These are phyloP conservation scores for Caenorhabditis sp. DNA, from an alignment of 2,888 invertebrate species.

Conservation along the genomic window DNA sequence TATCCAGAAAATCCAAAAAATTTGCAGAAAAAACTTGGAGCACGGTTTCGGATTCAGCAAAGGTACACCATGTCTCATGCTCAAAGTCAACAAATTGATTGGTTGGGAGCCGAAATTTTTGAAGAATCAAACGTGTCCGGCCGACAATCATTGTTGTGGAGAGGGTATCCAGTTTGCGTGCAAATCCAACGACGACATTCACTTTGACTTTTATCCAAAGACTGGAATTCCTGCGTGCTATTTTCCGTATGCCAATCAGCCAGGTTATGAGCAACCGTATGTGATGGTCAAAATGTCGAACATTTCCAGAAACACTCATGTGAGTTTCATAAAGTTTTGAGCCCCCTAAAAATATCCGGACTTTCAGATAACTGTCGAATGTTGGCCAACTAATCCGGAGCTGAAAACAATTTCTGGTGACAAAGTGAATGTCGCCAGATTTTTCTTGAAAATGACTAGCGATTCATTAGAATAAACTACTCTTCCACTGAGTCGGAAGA, in stretches of 20 bases:
- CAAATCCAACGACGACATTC: constrained; percentile 10
- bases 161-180: constrained; percentile 28
- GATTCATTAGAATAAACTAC: background rate
- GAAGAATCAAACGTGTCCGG: constrained; percentile 6
- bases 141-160: constrained; percentile 21
- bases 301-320: constrained; percentile 20
- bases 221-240: constrained; percentile 33
- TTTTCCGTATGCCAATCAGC: constrained; percentile 32
- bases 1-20: no score
- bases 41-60: constrained; percentile 39
- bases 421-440: constrained; percentile 18
- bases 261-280: constrained; percentile 38
- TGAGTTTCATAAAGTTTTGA: background rate
- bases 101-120: constrained; percentile 26
- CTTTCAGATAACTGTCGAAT: constrained; percentile 26
- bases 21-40: constrained; percentile 28
- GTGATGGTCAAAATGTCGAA: constrained; percentile 35
- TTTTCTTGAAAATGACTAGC: constrained; percentile 18
- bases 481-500: no score
- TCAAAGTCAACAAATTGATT: constrained; percentile 39
- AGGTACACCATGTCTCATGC: constrained; percentile 40
- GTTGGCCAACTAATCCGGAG: constrained; percentile 8
- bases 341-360: background rate
- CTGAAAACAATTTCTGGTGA: background rate
- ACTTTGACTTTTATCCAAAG: constrained; percentile 32